phyloP scores from a whole-genome alignment of 2,113 vertebrate species.

The Arothron firmamentum region DNA sequence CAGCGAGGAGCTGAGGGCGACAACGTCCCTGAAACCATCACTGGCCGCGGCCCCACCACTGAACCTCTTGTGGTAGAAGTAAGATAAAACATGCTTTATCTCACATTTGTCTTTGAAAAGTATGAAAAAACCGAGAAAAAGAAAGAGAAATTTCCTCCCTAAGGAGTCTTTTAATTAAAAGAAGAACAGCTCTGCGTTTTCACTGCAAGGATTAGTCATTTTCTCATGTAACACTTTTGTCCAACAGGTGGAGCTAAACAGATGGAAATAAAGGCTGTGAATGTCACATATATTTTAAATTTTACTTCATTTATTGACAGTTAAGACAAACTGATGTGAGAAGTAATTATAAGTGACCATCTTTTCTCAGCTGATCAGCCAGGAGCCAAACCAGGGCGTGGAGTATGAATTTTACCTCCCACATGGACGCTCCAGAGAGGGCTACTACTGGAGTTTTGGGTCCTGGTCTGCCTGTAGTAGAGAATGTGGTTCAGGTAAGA shows the following conservation, averaged over 20 bases:
- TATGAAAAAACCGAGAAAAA: no score
- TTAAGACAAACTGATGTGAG: no score
- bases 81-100: conserved; percentile 14
- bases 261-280: neutral
- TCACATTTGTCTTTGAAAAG: neutral
- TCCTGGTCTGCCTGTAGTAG: conserved; percentile 90
- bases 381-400: conserved; percentile 85
- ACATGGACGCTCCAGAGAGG: conserved; percentile 42
- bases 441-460: conserved; percentile 87
- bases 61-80: conserved; percentile 94
- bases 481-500: conserved; percentile 88
- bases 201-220: no score
- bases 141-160: no score
- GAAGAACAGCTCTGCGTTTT: no score
- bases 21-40: conserved; percentile 81
- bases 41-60: conserved; percentile 86
- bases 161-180: no score
- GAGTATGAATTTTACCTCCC: conserved; percentile 88
- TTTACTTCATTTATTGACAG: no score
- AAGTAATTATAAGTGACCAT: neutral
- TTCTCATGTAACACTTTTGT: no score
- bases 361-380: conserved; percentile 84
- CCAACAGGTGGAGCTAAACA: no score
- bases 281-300: neutral
- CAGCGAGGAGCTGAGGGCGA: conserved; percentile 85